phyloP scores from a whole-genome alignment of 2,113 vertebrate species.

The Stegastes partitus region DNA sequence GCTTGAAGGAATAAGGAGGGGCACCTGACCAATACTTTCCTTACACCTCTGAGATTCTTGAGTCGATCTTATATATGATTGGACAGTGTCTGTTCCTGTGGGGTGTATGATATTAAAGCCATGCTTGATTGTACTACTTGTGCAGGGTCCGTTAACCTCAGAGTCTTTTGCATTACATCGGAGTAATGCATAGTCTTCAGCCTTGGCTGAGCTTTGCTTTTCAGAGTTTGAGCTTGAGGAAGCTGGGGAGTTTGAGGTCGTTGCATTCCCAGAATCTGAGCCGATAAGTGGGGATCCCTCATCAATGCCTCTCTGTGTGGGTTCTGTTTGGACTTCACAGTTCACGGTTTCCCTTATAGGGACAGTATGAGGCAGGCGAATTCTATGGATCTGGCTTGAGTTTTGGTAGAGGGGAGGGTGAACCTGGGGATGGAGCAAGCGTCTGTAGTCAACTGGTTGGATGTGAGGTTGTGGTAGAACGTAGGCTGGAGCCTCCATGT shows the following conservation, averaged over 20 bases:
- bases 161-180: not conserved
- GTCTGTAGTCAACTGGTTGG: constrained; percentile 71
- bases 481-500: constrained; percentile 73
- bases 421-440: constrained; percentile 51
- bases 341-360: constrained; percentile 41
- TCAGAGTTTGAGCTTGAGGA: constrained; percentile 47
- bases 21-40: not conserved
- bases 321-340: constrained; percentile 77
- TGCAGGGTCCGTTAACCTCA: not conserved
- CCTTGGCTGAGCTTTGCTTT: constrained; percentile 1
- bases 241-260: constrained; percentile 32
- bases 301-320: not conserved
- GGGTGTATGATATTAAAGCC: not conserved
- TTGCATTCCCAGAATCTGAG: constrained; percentile 74
- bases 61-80: not conserved
- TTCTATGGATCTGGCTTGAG: constrained; percentile 47
- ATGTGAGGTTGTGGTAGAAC: constrained; percentile 67
- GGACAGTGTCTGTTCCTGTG: not conserved
- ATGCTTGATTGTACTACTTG: accelerated
- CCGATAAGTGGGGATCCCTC: not conserved
- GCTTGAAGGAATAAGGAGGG: not conserved
- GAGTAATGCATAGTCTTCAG: not conserved
- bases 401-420: constrained; percentile 45
- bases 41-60: not conserved
- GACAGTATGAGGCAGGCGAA: constrained; percentile 4